Evolutionary conservation across 2,113 vertebrate genomes (phyloP).

Genomic region (Rostratula benghalensis): DNA sequence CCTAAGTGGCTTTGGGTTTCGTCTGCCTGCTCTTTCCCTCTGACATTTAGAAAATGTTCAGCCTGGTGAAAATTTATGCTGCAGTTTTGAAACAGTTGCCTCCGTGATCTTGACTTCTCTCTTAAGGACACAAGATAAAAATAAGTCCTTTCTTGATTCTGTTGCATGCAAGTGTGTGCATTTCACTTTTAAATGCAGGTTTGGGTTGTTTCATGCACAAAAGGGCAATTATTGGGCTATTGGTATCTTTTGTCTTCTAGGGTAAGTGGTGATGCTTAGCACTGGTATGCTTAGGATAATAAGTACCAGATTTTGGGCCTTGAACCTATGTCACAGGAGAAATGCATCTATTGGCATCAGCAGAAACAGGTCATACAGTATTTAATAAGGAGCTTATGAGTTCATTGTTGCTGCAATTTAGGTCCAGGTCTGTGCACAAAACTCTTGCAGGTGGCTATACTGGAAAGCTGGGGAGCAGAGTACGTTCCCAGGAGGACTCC

Average conservation of each 20-base stretch:
- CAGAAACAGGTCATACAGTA: not conserved
- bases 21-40: not conserved
- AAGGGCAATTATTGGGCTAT: not conserved
- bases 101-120: rapidly evolving
- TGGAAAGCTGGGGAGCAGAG: not conserved
- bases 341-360: not conserved
- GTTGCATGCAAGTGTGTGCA: not conserved
- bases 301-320: not conserved
- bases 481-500: not conserved
- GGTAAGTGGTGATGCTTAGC: not conserved
- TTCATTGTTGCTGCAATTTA: not conserved
- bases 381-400: not conserved
- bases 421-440: not conserved
- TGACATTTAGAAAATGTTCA: slow-evolving; percentile 41
- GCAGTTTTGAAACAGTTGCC: not conserved
- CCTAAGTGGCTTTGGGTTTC: slow-evolving; percentile 49
- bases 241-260: not conserved
- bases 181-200: not conserved
- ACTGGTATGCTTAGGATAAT: not conserved
- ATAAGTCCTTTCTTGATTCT: not conserved
- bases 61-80: not conserved
- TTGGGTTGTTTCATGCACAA: slow-evolving; percentile 8
- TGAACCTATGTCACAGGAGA: not conserved
- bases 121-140: not conserved
- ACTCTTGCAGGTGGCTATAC: not conserved